Conservation (phyloP, 2,797 vertebrate genomes). For the Bucorvus abyssinicus region DNA sequence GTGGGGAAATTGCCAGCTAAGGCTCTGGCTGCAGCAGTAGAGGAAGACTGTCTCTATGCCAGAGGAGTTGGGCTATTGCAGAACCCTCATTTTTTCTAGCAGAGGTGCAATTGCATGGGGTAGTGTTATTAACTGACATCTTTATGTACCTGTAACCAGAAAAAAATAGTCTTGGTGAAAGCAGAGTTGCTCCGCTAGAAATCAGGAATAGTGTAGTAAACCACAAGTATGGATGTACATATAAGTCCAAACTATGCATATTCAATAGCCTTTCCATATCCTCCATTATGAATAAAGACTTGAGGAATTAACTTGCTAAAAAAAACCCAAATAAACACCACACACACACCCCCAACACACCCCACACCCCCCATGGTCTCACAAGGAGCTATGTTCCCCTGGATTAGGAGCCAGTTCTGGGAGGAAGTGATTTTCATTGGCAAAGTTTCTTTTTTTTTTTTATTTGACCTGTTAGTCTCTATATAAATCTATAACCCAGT, state of each 20-base stretch:
- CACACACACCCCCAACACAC: too few relatives aligned
- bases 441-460: slow-evolving; percentile 36
- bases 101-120: neutral
- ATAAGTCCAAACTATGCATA: neutral
- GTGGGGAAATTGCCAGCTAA: neutral
- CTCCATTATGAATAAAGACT: slow-evolving; percentile 21
- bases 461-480: slow-evolving; percentile 51
- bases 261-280: neutral
- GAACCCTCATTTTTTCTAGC: neutral
- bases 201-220: neutral
- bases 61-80: neutral
- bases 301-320: slow-evolving; percentile 20
- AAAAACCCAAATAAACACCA: too few relatives aligned
- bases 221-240: neutral
- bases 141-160: neutral
- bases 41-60: neutral
- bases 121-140: neutral
- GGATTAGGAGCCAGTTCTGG: slow-evolving; percentile 33
- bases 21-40: neutral
- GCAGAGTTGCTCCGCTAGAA: neutral
- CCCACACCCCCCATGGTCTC: neutral
- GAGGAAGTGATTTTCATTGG: slow-evolving; percentile 27
- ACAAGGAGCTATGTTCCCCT: neutral
- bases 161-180: neutral
- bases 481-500: slow-evolving; percentile 57